Conservation (phyloP, 1,140 invertebrate genomes). For the Aphelenchoides fujianensis region DNA sequence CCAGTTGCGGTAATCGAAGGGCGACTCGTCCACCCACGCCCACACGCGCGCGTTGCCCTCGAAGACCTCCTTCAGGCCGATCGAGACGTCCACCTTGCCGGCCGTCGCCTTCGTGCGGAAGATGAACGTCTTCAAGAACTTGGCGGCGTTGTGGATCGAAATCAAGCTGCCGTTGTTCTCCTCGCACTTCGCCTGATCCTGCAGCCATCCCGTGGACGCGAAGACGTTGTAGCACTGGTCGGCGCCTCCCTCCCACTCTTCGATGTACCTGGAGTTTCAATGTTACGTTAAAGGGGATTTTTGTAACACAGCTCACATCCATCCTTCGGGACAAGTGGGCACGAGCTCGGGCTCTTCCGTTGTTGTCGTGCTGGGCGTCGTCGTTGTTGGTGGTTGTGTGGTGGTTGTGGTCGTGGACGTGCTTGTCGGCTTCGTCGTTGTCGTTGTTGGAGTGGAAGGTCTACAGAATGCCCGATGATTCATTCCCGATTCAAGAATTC, state of each 20-base stretch:
- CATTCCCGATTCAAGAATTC: too few relatives aligned
- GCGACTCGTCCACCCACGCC: not conserved
- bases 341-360: not conserved
- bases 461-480: too few relatives aligned
- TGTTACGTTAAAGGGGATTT: too few relatives aligned
- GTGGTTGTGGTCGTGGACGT: not conserved
- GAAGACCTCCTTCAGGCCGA: not conserved
- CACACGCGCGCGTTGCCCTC: not conserved
- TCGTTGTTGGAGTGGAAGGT: not conserved
- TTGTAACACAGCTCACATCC: too few relatives aligned
- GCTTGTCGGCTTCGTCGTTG: not conserved
- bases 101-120: not conserved
- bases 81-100: conserved; percentile 7
- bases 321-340: not conserved
- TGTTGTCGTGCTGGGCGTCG: not conserved
- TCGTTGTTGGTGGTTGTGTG: not conserved
- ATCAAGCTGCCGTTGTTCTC: not conserved
- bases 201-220: not conserved
- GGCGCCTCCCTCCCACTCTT: not conserved
- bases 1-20: conserved; percentile 8
- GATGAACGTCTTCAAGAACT: not conserved
- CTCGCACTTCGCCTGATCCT: not conserved
- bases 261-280: not conserved
- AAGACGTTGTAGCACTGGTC: not conserved
- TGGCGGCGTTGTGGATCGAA: not conserved